Evolutionary conservation across 2,113 vertebrate genomes (phyloP), one percentile per base, ranked within the genome.

Genomic region (Rhabdomys dilectus): DNA sequence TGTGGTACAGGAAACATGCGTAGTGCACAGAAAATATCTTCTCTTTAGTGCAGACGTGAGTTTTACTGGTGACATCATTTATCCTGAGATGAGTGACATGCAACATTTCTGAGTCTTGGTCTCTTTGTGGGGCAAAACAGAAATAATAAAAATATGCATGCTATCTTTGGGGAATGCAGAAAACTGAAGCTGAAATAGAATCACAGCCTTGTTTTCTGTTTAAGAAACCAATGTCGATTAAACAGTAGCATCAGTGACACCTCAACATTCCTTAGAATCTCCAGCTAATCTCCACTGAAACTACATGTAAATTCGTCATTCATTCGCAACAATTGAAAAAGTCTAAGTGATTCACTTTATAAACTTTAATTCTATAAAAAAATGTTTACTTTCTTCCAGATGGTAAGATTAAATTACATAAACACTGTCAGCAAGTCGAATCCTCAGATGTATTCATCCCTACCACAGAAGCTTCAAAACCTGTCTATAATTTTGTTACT

Each of bases 371-470:
- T 98, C 98, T 97, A 98, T 58, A 58, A 58, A 58, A 99, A 99
- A 99, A 97, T 98, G 99, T 99, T 99, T 99, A 99, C 98, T 99
- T 99, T 98, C 98, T 98, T 98, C 99, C 99, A 99, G 99, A 99
- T 99, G 99, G 99, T 98, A 98, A 99, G 98, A 99, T 99, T 99
- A 99, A 99, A 99, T 99, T 99, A 99, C 99, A 99, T 98, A 99
- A 99, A 99, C 98, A 99, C 98, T 98, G 99, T 99, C 99, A 99
- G 99, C 99, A 99, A 99, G 97, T 98, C 98, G 98, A 99, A 99
- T 99, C 98, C 99, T 99, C 99, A 97, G 95, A 99, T 95, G 99
- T 97, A 99, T 99, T 98, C 98, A 97, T 98, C 98, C 98, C 97
- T 78, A 98, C 98, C 96, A 91, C 98, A 98, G 98, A 99, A 98